Evolutionary conservation across 2,888 invertebrate genomes (phyloP), one percentile per base, ranked within the genome.

Genomic region (Aphrophora alni): DNA sequence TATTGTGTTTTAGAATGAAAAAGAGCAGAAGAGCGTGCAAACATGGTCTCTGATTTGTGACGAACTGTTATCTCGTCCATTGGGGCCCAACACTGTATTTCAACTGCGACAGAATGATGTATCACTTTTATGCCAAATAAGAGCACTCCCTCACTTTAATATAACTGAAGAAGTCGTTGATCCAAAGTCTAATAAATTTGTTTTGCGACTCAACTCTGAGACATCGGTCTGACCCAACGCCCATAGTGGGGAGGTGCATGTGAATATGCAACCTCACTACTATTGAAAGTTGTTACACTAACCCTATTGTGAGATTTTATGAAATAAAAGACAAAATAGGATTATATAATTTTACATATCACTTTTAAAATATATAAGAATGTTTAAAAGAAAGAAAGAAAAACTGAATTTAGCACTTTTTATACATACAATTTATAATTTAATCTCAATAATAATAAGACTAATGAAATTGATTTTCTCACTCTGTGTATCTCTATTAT

Each of bases 41-140:
- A 95, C 97, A 59, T 99, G 99, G 99, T 96, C 98, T 1, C 91
- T 98, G 74, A 94, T 98, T 84, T 98, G 98, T 84, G 98, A 98
- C 86, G 96, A 96, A 86, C 91, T 97, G 33, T 92, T 98, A 0
- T 97, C 98, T 0, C 90, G 98, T 8, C 95, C 97, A 0, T 91
- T 99, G 25, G 92, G 93, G 0, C 93, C 96, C 85, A 95, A 95
- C 78, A 93, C 94, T 73, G 93, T 95, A 81, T 99, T 99, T 89
- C 97, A 98, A 88, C 90, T 99, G 59, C 91, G 98, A 27, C 97
- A 98, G 88, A 96, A 95, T 83, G 98, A 98, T 87, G 94, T 99
- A 28, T 97, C 97, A 0, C 91, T 99, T 0, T 90, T 98, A 85
- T 97, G 98, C 87, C 93, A 94, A 17, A 93, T 98, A 78, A 92